Evolutionary conservation across 2,113 vertebrate species (phyloP), one percentile per base, ranked within the genome.

Genomic region (Syngnathus floridae): DNA sequence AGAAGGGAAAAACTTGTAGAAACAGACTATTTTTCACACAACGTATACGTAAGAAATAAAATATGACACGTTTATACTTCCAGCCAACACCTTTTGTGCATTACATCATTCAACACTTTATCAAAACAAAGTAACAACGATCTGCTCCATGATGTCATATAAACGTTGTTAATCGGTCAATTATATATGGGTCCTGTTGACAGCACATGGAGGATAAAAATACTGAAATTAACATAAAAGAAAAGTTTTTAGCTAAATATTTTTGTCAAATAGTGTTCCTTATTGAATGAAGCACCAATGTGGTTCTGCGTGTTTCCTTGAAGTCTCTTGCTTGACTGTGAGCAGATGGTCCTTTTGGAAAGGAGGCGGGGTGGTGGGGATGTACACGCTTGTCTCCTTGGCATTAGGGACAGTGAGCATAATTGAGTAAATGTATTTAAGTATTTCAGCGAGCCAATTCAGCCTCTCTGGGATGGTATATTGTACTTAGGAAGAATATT

Each of bases 401-500:
- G 76, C 73, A 70, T 74, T 58, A 63, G 70, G 63, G 72, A 82
- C 73, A 81, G 72, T 57, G 65, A 87, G 73, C 66, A 80, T 86
- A 85, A 88, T 82, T 80, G 82, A 75, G 66, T 76, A 76, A 87
- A 83, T 84, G 81, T 89, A 81, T 83, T 84, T 83, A 84, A 89
- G 83, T 80, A 82, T 85, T 82, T 76, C 67, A 86, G 82, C 63
- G 69, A 75, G 82, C 78, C 72, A 73, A 87, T 87, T 86, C 74
- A 69, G 81, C 71, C 83, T 87, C 82, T 61, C 66, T 84, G 77
- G 87, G 79, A 83, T 76, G 81, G 82, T 81, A 87, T 83, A 79
- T 82, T 86, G 82, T 83, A 78, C 73, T 83, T 79, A 72, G 45
- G 68, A 75, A 76, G 75, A 85, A 84, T 82, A 77, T 79, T 76